A percentile compares a stretch with the other conserved stretches of the same genome.
Conservation (phyloP, 2,113 vertebrate species). For the Dicrurus megarhynchus region DNA sequence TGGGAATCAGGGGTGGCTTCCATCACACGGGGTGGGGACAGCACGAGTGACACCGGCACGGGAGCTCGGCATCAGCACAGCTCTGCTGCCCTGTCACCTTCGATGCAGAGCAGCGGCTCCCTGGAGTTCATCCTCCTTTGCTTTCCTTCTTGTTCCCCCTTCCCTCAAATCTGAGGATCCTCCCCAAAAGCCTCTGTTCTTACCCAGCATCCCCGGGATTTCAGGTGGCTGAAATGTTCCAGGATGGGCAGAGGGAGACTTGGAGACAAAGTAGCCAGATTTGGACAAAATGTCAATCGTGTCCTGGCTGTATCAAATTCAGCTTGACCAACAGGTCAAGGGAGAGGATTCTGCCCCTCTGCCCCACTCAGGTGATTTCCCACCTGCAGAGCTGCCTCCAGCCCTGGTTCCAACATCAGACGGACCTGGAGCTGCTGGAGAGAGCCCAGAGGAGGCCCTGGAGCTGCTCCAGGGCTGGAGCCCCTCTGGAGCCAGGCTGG, state of each 20-base stretch:
- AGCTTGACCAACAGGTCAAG: neutral
- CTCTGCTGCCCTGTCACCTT: neutral
- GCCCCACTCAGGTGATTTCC: neutral
- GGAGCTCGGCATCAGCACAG: neutral
- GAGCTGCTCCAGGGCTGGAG: neutral
- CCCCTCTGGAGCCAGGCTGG: neutral
- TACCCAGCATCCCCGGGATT: neutral
- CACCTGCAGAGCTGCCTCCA: neutral
- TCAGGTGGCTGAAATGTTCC: neutral
- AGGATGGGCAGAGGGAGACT: neutral
- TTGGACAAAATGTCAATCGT: neutral
- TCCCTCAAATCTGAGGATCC: neutral
- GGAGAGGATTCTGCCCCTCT: neutral
- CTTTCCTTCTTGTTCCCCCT: neutral
- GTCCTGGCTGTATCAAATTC: neutral
- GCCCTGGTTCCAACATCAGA: neutral
- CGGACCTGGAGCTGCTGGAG: neutral
- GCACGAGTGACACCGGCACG: rapidly evolving
- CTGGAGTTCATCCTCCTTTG: neutral
- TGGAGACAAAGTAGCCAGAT: neutral
- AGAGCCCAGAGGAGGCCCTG: rapidly evolving
- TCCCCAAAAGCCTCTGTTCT: neutral
- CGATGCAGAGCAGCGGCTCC: neutral
- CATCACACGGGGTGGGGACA: rapidly evolving
- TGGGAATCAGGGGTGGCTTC: neutral